Conservation (phyloP, 1,140 invertebrate species). For the Panagrolaimus sp. region DNA sequence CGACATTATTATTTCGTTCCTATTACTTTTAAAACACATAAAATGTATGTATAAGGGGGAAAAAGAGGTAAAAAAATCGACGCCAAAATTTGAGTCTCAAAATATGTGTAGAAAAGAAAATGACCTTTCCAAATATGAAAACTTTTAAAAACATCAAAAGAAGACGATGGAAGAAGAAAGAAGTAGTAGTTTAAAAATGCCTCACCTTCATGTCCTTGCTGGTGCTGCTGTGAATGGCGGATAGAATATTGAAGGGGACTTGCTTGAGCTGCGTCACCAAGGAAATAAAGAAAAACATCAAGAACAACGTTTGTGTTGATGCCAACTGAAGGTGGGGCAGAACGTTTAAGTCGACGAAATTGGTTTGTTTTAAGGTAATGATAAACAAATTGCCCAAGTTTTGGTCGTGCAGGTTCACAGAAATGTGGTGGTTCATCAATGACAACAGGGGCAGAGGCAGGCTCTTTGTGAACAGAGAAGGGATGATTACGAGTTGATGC, state of each 20-base stretch:
- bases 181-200: no score
- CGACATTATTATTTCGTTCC: no score
- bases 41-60: no score
- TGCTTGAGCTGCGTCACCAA: neutral
- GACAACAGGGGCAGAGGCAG: neutral
- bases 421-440: neutral
- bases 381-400: conserved; percentile 8
- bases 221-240: neutral
- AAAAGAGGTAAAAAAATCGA: no score
- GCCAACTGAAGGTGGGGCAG: neutral
- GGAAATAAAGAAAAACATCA: neutral
- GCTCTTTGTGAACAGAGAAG: neutral
- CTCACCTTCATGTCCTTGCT: neutral
- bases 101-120: neutral
- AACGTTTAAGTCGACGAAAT: neutral
- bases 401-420: neutral
- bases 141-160: neutral
- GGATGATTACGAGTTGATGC: neutral
- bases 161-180: neutral
- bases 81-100: neutral
- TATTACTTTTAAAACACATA: no score
- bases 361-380: conserved; percentile 5
- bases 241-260: no score
- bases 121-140: neutral
- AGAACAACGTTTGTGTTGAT: neutral